phyloP scores from a whole-genome alignment of 2,888 invertebrate species.

The Orthonychiurus folsomi region DNA sequence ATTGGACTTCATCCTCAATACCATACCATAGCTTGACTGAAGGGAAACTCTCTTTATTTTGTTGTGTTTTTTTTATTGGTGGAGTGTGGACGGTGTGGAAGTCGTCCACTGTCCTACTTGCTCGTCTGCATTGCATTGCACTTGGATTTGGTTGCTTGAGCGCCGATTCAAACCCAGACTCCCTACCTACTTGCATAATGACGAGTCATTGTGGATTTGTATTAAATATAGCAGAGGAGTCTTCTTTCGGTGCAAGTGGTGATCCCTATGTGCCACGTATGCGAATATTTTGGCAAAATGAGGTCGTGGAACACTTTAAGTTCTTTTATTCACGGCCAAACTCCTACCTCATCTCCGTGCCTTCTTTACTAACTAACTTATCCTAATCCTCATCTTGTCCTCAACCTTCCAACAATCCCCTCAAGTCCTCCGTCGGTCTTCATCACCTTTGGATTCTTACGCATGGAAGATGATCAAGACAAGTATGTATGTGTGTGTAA shows the following conservation, averaged over 20 bases:
- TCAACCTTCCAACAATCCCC: no score
- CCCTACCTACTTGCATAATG: constrained; percentile 1
- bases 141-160: no score
- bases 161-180: background rate
- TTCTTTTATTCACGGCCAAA: background rate
- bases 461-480: no score
- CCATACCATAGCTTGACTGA: no score
- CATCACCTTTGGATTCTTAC: no score
- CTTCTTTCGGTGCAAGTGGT: no score
- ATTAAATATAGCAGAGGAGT: background rate
- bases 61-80: background rate
- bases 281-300: constrained; percentile 4
- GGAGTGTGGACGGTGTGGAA: background rate
- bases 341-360: background rate
- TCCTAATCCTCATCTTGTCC: constrained; percentile 3
- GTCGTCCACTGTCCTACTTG: background rate
- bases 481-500: no score
- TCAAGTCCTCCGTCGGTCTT: no score
- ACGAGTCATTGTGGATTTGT: background rate
- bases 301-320: constrained; percentile 6
- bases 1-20: background rate
- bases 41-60: background rate
- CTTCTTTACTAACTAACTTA: background rate
- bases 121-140: background rate
- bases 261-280: background rate